phyloP scores from a whole-genome alignment of 2,797 vertebrate genomes.

The Leptodactylus fallax region DNA sequence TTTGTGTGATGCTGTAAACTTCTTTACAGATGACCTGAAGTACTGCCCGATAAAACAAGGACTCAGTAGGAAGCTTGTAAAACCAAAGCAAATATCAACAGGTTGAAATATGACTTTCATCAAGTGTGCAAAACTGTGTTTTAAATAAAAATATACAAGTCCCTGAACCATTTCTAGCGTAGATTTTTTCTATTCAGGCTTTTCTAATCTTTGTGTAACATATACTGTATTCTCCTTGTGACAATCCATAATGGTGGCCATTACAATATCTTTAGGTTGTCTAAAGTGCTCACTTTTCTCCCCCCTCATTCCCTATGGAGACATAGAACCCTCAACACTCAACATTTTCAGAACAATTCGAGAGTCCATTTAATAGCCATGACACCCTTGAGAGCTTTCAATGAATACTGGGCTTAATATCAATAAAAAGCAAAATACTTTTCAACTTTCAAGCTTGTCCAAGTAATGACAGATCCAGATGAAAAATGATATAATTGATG shows the following conservation, averaged over 20 bases:
- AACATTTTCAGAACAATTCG: background rate
- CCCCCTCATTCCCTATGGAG: background rate
- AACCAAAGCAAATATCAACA: conserved; percentile 41
- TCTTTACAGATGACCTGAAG: conserved; percentile 95
- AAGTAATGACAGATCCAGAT: background rate
- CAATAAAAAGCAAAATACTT: background rate
- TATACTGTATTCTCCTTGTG: no score
- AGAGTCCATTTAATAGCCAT: background rate
- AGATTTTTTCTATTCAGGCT: no score
- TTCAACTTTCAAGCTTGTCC: background rate
- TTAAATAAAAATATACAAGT: no score
- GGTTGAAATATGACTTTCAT: no score
- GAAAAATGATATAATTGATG: background rate
- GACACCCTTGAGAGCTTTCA: background rate
- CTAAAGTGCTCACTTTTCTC: background rate
- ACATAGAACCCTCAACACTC: background rate
- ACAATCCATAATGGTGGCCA: background rate
- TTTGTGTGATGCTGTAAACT: conserved; percentile 86
- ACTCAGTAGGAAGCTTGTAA: conserved; percentile 90
- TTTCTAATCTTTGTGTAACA: no score
- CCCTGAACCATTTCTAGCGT: no score
- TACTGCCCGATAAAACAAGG: conserved; percentile 94
- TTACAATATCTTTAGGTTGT: background rate
- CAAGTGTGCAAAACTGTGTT: no score
- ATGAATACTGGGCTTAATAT: background rate